These are phyloP conservation scores for Bujurquina vittata DNA, from an alignment of 2,113 vertebrate genomes.

Conservation along the genomic window DNA sequence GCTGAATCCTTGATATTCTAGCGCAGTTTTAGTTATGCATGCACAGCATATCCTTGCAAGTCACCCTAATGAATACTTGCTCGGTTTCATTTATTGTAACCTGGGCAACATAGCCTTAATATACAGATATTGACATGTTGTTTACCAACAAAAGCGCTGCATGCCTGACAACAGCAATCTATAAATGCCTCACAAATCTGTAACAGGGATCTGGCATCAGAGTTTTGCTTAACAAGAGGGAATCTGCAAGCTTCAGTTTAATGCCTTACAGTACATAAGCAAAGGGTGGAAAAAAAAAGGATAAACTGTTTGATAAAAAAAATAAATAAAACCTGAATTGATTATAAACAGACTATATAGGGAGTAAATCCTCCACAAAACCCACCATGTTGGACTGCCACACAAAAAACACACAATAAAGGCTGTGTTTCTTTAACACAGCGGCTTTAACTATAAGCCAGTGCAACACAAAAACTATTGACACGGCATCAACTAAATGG, in stretches of 20 bases:
- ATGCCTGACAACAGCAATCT: neutral
- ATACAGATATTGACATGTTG: neutral
- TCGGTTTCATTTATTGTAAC: constrained; percentile 9
- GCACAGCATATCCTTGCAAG: constrained; percentile 25
- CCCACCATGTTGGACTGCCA: no score
- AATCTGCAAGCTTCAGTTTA: neutral
- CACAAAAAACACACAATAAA: no score
- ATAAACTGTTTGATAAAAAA: fast-evolving
- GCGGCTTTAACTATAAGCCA: no score
- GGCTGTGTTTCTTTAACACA: no score
- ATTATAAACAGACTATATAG: neutral
- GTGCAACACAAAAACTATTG: no score
- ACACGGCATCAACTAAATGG: neutral
- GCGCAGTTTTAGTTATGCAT: constrained; percentile 35
- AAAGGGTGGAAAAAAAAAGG: no score
- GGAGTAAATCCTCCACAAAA: no score
- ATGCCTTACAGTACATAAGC: neutral
- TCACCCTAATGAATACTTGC: constrained; percentile 40
- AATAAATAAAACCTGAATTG: neutral
- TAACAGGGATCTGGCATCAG: neutral
- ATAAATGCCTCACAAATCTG: neutral
- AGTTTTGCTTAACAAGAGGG: neutral
- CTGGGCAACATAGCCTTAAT: neutral
- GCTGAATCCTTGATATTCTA: constrained; percentile 54
- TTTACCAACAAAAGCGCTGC: neutral